Conservation (phyloP, 64 coral and sea anemone genomes). For the Astreopora myriophthalma region DNA sequence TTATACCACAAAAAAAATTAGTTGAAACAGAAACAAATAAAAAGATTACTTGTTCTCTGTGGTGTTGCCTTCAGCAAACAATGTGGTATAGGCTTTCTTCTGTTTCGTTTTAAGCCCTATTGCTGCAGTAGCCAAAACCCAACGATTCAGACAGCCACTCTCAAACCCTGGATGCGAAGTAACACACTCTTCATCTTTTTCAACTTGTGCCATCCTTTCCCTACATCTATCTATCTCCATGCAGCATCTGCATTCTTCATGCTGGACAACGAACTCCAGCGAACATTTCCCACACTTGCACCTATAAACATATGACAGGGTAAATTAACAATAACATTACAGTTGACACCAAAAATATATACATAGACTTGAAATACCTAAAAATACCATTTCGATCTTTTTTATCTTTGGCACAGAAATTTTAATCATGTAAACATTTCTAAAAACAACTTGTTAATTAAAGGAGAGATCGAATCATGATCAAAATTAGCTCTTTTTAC, state of each 20-base stretch:
- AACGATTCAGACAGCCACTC: constrained; percentile 21
- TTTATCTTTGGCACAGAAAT: background rate
- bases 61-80: background rate
- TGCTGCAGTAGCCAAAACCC: too few species aligned
- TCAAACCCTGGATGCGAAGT: constrained; percentile 42
- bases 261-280: background rate
- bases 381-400: background rate
- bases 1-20: too few species aligned
- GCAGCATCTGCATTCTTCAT: constrained; percentile 46
- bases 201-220: too few species aligned
- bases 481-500: background rate
- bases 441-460: background rate
- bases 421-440: background rate
- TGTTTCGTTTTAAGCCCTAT: background rate
- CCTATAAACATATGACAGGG: background rate
- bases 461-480: background rate
- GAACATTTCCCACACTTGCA: constrained; percentile 37
- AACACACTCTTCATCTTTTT: too few species aligned
- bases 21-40: too few species aligned
- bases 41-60: background rate
- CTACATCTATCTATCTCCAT: constrained; percentile 5
- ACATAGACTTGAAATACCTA: background rate
- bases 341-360: background rate
- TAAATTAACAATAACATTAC: background rate
- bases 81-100: constrained; percentile 11